Evolutionary conservation across 1,140 invertebrate species (phyloP).

Genomic region (Agraylea sexmaculata): DNA sequence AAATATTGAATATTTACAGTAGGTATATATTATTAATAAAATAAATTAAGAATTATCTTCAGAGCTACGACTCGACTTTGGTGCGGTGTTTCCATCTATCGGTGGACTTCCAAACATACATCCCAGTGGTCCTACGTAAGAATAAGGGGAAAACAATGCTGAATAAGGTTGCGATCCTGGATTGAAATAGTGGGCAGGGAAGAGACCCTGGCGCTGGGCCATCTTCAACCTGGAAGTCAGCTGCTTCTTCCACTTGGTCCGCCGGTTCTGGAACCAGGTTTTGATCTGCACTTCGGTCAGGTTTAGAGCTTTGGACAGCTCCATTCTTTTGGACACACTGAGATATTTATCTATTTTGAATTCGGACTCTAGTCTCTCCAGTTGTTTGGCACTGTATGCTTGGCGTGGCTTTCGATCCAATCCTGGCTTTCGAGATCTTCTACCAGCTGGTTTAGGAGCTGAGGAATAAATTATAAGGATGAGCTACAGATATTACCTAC

Average conservation of each 20-base stretch:
- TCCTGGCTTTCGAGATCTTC: conserved; percentile 70
- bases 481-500: not conserved
- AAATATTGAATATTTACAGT: not conserved
- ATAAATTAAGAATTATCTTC: not conserved
- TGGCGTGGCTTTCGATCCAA: conserved; percentile 87
- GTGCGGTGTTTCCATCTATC: conserved; percentile 9
- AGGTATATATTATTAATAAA: not conserved
- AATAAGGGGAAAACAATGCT: conserved; percentile 36
- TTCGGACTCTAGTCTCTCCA: conserved; percentile 81
- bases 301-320: conserved; percentile 75
- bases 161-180: conserved; percentile 49
- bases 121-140: conserved; percentile 34
- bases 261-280: conserved; percentile 92
- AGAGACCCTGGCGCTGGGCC: conserved; percentile 70
- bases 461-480: conserved; percentile 29
- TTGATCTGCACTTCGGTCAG: conserved; percentile 95
- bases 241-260: conserved; percentile 96
- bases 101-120: conserved; percentile 34
- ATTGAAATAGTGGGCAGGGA: conserved; percentile 56
- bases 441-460: conserved; percentile 66
- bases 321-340: conserved; percentile 88
- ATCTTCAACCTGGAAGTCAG: conserved; percentile 78
- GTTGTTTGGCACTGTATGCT: conserved; percentile 87
- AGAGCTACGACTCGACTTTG: not conserved
- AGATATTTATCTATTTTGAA: conserved; percentile 93